Conservation (phyloP, 2,113 vertebrate species). For the Okapia johnstoni region DNA sequence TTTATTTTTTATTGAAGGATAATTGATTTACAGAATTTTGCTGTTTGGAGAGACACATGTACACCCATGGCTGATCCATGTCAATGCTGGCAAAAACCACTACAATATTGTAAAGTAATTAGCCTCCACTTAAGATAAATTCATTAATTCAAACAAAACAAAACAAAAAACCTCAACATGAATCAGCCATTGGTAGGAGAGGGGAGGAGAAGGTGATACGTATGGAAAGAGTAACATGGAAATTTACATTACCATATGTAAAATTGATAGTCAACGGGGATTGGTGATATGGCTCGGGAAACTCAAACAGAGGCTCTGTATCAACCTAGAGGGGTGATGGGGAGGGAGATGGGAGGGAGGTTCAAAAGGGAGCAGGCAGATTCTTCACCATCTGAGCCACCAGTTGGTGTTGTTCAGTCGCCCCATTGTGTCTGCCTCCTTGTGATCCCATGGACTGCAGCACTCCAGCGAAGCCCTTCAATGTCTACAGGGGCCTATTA, state of each 20-base stretch:
- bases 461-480: neutral
- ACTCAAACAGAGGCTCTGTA: neutral
- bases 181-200: neutral
- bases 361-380: neutral
- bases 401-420: rapidly evolving
- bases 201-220: neutral
- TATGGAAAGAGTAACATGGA: neutral
- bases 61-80: neutral
- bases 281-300: neutral
- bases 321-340: neutral
- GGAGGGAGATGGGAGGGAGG: neutral
- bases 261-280: neutral
- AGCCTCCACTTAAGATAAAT: neutral
- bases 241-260: neutral
- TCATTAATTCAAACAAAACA: neutral
- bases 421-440: neutral
- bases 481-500: neutral
- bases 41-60: neutral
- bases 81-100: neutral
- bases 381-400: neutral
- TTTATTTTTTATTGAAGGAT: neutral
- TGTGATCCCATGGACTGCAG: neutral
- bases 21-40: neutral
- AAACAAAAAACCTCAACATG: neutral
- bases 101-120: neutral